Evolutionary conservation across 2,797 vertebrate species (phyloP), one percentile per base, ranked within the genome.

Genomic region (Chloroceryle amazona): DNA sequence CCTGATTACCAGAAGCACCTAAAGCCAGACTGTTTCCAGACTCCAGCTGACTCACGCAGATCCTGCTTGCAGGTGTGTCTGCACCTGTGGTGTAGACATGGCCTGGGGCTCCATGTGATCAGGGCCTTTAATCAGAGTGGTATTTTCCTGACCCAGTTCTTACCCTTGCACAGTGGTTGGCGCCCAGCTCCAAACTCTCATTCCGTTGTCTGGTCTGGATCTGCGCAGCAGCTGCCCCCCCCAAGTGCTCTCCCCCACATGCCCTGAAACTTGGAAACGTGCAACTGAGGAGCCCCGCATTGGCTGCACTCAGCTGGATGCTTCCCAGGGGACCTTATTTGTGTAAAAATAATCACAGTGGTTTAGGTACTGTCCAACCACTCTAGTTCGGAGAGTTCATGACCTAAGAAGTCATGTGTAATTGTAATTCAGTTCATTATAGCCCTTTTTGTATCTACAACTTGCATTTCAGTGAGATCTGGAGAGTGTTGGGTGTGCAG

Each of bases 81-180:
- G 86, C 90, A 95, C 92, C 92, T 96, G 96, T 91, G 96, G 92
- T 96, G 63, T 93, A 96, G 96, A 96, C 96, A 41, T 78, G 65
- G 83, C 96, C 96, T 74, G 57, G 51, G 86, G 95, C 93, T 90
- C 85, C 54, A 47, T 83, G 57, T 13, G 91, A 93, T 96, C 82
- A 79, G 73, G 89, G 60, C 82, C 70, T 94, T 93, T 94, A 92
- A 95, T 96, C 85, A 86, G 81, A 85, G 58, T 2, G 26, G 94
- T 95, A 20, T 97, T 97, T 96, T 96, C 94, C 95, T 90, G 88
- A 96, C 93, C 93, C 67, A 96, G n/a, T 93, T 96, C 90, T 95
- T 96, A 85, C 46, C 88, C 78, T 80, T 11, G 5, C 78, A n/a
- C 58, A 74, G 78, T 58, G 54, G 60, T 91, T 92, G 94, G 92